Conservation (phyloP, 2,888 invertebrate genomes). For the Bugula neritina region DNA sequence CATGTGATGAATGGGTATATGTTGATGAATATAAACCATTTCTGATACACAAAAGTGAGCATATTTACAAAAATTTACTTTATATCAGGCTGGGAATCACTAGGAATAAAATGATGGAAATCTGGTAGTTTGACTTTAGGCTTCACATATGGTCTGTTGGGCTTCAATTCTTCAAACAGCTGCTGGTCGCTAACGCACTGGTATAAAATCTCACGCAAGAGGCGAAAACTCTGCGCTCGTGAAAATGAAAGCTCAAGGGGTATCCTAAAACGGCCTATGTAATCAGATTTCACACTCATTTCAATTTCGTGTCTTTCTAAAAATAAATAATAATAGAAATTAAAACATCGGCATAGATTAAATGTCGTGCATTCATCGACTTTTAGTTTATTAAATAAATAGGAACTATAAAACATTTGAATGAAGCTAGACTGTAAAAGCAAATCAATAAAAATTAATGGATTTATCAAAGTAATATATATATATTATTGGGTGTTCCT, state of each 20-base stretch:
- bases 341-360: too few species aligned
- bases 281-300: neutral
- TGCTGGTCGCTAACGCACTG: neutral
- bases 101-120: neutral
- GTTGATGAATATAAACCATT: neutral
- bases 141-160: neutral
- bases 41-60: neutral
- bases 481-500: too few species aligned
- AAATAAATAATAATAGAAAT: neutral
- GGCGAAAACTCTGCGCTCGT: neutral
- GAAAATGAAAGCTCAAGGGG: neutral
- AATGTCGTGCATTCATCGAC: too few species aligned
- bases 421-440: too few species aligned
- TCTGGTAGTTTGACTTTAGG: neutral
- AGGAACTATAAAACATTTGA: too few species aligned
- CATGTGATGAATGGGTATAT: neutral
- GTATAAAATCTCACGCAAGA: neutral
- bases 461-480: too few species aligned
- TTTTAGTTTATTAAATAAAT: too few species aligned
- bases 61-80: neutral
- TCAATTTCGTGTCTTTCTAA: neutral
- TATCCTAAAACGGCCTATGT: neutral
- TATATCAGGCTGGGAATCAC: constrained; percentile 9
- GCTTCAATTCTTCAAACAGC: neutral
- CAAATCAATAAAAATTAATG: too few species aligned